Evolutionary conservation across 2,113 vertebrate genomes (phyloP).

Genomic region (Pelecanoides urinatrix): DNA sequence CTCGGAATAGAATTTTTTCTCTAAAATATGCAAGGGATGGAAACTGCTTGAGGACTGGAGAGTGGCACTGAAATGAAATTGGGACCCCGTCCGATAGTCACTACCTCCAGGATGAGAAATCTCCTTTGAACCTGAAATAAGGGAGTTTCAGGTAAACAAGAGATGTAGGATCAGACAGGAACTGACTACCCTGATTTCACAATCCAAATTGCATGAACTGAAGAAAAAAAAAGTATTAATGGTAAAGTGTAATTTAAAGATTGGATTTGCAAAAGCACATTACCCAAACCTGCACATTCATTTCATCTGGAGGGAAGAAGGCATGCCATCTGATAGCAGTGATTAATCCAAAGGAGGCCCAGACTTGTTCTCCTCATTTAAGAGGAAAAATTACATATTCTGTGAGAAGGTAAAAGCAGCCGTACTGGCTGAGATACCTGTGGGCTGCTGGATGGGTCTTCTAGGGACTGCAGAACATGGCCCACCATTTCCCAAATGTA

Average conservation of each 20-base stretch:
- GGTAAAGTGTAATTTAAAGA: constrained; percentile 34
- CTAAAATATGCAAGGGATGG: neutral
- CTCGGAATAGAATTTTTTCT: neutral
- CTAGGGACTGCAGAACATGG: neutral
- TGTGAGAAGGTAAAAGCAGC: neutral
- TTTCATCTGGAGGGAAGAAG: constrained; percentile 10
- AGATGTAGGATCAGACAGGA: neutral
- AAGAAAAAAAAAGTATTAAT: neutral
- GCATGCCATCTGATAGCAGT: constrained; percentile 16
- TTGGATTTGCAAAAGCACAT: constrained; percentile 9
- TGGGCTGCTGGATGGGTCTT: neutral
- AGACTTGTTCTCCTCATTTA: constrained; percentile 17
- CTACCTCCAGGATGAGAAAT: neutral
- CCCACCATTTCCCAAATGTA: neutral
- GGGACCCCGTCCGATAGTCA: neutral
- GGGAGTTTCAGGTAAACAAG: neutral
- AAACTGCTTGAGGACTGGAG: neutral
- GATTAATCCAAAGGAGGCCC: constrained; percentile 37
- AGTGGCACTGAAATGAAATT: neutral
- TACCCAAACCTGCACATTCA: constrained; percentile 5
- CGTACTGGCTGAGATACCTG: neutral
- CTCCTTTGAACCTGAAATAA: neutral
- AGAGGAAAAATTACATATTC: neutral
- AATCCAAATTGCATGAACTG: constrained; percentile 15
- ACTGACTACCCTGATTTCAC: neutral